Evolutionary conservation across 2,113 vertebrate genomes (phyloP).

Genomic region (Microcebus jonahi): DNA sequence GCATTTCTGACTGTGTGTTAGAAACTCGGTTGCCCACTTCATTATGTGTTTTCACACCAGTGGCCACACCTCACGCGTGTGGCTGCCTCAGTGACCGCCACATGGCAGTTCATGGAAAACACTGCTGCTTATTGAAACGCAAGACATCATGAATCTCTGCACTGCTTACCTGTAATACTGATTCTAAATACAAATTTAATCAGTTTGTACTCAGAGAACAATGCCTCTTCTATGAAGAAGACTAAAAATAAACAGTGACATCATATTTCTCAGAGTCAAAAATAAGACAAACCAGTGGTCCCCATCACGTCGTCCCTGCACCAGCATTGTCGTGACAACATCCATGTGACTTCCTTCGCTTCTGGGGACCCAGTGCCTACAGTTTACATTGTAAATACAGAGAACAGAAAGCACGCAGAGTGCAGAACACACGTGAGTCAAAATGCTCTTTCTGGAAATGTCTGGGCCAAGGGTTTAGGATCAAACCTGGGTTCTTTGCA

Average conservation of each 20-base stretch:
- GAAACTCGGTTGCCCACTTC: background rate
- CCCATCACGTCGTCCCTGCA: accelerated
- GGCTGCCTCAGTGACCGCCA: background rate
- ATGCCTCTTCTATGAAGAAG: background rate
- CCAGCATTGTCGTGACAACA: background rate
- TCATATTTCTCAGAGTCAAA: background rate
- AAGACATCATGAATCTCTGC: background rate
- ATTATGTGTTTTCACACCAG: accelerated
- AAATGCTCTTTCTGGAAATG: background rate
- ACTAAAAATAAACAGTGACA: slow-evolving; percentile 33
- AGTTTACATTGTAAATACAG: background rate
- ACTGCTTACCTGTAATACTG: background rate
- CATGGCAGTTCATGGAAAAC: background rate
- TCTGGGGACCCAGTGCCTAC: background rate
- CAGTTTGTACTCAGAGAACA: background rate
- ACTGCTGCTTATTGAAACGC: background rate
- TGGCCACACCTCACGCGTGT: accelerated
- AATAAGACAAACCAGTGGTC: background rate
- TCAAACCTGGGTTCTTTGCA: background rate
- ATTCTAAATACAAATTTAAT: background rate
- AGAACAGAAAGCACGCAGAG: background rate
- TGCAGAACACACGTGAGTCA: background rate
- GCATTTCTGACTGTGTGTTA: background rate
- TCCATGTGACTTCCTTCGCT: background rate
- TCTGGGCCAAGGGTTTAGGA: background rate